These are phyloP conservation scores for Megamerina dolium DNA, from an alignment of 2,888 invertebrate species.

Conservation along the genomic window DNA sequence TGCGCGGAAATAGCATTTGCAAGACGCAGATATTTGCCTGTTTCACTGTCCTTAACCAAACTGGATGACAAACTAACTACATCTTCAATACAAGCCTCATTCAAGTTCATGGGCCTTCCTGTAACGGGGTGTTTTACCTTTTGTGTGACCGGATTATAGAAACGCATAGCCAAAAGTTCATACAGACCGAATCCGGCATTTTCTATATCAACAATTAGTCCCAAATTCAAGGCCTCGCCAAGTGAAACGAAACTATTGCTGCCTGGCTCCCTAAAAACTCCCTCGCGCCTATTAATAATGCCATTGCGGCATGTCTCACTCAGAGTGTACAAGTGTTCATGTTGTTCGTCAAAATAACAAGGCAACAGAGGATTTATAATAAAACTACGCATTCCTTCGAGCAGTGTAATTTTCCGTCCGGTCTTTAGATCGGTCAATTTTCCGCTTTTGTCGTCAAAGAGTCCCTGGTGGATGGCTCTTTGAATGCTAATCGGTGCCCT, in stretches of 20 bases:
- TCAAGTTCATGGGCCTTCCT: slow-evolving; percentile 65
- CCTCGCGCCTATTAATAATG: slow-evolving; percentile 72
- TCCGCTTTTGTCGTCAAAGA: slow-evolving; percentile 74
- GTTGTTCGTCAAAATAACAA: slow-evolving; percentile 73
- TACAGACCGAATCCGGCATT: slow-evolving; percentile 75
- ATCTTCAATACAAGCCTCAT: slow-evolving; percentile 68
- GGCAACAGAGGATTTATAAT: slow-evolving; percentile 74
- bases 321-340: slow-evolving; percentile 65
- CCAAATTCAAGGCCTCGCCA: slow-evolving; percentile 68
- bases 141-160: slow-evolving; percentile 63
- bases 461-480: slow-evolving; percentile 76
- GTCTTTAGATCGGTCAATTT: slow-evolving; percentile 77
- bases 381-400: slow-evolving; percentile 76
- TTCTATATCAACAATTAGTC: slow-evolving; percentile 80
- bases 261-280: slow-evolving; percentile 69
- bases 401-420: slow-evolving; percentile 70
- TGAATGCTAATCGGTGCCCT: slow-evolving; percentile 78
- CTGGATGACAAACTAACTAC: slow-evolving; percentile 71
- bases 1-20: slow-evolving; percentile 64
- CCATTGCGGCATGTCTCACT: slow-evolving; percentile 76
- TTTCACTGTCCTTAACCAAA: slow-evolving; percentile 63
- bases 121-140: slow-evolving; percentile 72
- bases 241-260: slow-evolving; percentile 61
- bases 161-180: slow-evolving; percentile 70
- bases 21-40: slow-evolving; percentile 66